A percentile compares a stretch with the other conserved stretches of the same genome.
phyloP scores from a whole-genome alignment of 2,888 invertebrate species.

The Oxycera nigricornis region DNA sequence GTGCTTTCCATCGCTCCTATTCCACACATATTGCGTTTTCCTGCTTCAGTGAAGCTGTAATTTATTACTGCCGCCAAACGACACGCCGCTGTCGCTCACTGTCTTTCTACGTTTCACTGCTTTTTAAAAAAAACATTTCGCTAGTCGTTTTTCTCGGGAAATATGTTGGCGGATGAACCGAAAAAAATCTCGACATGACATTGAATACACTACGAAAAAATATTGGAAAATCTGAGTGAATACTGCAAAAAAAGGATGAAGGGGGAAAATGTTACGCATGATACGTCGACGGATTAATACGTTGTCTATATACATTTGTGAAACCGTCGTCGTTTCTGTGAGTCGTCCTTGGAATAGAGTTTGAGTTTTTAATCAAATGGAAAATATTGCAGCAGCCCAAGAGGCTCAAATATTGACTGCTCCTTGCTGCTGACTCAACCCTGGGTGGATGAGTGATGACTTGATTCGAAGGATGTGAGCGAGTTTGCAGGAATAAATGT shows the following conservation, averaged over 20 bases:
- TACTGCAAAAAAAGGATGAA: not conserved
- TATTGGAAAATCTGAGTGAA: not conserved
- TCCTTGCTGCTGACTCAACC: not conserved
- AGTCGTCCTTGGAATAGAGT: not conserved
- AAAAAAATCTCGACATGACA: not conserved
- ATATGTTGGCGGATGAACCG: not conserved
- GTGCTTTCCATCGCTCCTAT: not conserved
- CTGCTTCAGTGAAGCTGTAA: constrained; percentile 25
- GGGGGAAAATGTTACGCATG: not conserved
- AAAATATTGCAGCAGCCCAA: constrained; percentile 9
- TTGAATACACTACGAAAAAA: not conserved
- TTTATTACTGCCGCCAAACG: constrained; percentile 8
- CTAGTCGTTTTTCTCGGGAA: not conserved
- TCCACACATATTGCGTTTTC: constrained; percentile 31
- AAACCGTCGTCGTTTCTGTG: not conserved
- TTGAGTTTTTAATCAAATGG: constrained; percentile 22
- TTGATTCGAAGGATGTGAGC: not conserved
- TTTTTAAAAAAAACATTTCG: no score
- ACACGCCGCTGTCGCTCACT: not conserved
- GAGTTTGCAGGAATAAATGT: not conserved
- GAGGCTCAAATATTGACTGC: constrained; percentile 24
- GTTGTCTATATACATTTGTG: no score
- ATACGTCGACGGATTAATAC: not conserved
- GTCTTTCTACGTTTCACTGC: not conserved
- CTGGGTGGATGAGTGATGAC: not conserved